These are phyloP conservation scores for Automeris io DNA, from an alignment of 2,888 invertebrate genomes.

Conservation along the genomic window DNA sequence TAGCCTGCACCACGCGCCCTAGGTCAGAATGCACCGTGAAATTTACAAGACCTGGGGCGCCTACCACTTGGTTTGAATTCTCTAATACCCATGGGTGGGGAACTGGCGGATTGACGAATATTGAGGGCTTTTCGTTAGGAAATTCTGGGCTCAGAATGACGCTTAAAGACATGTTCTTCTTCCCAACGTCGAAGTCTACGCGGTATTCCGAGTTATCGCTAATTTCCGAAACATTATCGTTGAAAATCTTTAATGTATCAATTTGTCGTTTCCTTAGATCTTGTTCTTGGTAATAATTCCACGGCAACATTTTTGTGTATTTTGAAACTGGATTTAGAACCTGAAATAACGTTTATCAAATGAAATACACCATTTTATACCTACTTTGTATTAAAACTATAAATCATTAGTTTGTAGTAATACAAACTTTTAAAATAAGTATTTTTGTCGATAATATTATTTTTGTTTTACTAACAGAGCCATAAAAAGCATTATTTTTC, in stretches of 20 bases:
- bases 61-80: conserved; percentile 81
- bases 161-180: conserved; percentile 80
- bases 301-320: conserved; percentile 64
- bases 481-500: no score
- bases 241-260: conserved; percentile 88
- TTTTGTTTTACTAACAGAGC: no score
- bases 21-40: conserved; percentile 88
- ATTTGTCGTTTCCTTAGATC: conserved; percentile 84
- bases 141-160: conserved; percentile 83
- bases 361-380: no score
- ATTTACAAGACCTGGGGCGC: conserved; percentile 86
- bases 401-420: no score
- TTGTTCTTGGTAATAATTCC: conserved; percentile 73
- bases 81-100: conserved; percentile 84
- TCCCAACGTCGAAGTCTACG: conserved; percentile 81
- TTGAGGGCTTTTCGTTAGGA: conserved; percentile 84
- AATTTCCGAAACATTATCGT: conserved; percentile 86
- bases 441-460: no score
- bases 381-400: no score
- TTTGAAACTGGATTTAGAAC: neutral
- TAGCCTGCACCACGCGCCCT: conserved; percentile 87
- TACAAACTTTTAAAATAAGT: no score
- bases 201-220: conserved; percentile 84
- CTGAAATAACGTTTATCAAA: no score
- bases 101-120: conserved; percentile 81